A percentile compares a stretch with the other conserved stretches of the same genome.
phyloP scores from a whole-genome alignment of 92 coral and sea anemone genomes.

The Siderastrea siderea region DNA sequence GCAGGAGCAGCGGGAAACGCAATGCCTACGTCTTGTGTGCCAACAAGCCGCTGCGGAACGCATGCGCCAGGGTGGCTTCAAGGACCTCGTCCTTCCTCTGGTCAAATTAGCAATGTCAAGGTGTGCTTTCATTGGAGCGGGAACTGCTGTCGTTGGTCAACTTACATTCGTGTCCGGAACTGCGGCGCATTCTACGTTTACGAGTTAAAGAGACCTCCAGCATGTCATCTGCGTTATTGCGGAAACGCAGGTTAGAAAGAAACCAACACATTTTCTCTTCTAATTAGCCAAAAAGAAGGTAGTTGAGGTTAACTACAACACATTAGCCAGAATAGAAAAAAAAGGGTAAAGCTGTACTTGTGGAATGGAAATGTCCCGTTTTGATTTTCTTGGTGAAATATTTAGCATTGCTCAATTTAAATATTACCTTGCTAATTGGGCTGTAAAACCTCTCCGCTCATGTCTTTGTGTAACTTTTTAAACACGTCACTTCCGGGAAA shows the following conservation, averaged over 20 bases:
- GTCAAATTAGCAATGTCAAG: background rate
- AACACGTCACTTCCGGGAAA: no score
- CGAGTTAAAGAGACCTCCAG: background rate
- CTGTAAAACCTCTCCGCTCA: no score
- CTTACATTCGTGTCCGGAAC: slow-evolving; percentile 2
- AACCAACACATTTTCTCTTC: no score
- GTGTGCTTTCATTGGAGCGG: slow-evolving; percentile 4
- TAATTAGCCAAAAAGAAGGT: no score
- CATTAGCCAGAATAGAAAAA: no score
- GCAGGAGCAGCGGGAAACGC: slow-evolving; percentile 7
- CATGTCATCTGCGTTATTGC: slow-evolving; percentile 13
- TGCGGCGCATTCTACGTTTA: slow-evolving; percentile 7
- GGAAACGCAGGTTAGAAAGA: background rate
- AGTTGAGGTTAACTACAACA: no score
- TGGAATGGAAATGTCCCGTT: no score
- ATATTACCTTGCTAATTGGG: no score
- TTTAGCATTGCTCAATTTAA: no score
- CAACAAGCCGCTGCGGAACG: slow-evolving; percentile 7
- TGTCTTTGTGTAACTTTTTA: no score
- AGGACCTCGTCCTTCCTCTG: background rate
- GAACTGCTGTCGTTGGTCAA: slow-evolving; percentile 13
- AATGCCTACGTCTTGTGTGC: slow-evolving; percentile 14
- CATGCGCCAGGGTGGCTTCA: slow-evolving; percentile 3
- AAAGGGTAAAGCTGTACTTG: no score
- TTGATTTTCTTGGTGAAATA: no score